phyloP scores from a whole-genome alignment of 1,140 invertebrate genomes.

The Listronotus bonariensis region DNA sequence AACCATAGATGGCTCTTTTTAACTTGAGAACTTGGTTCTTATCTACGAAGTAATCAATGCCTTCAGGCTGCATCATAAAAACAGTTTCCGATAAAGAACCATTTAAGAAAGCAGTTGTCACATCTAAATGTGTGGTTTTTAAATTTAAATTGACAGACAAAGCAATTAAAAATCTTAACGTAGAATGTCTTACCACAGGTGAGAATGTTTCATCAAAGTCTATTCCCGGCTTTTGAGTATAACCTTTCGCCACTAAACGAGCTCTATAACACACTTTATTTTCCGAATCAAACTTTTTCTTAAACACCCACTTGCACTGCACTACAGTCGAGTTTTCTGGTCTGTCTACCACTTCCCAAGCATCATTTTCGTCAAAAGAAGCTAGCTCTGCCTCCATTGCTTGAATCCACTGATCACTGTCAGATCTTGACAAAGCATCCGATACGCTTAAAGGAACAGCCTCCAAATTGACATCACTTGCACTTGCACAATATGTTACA shows the following conservation, averaged over 20 bases:
- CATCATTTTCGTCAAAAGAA: constrained; percentile 47
- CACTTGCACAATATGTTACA: too few species aligned
- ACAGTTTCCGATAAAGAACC: constrained; percentile 49
- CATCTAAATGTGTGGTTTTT: constrained; percentile 48
- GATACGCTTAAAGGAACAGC: constrained; percentile 24
- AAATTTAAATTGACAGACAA: constrained; percentile 44
- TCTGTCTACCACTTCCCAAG: constrained; percentile 50
- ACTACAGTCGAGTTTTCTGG: constrained; percentile 48
- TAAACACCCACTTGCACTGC: constrained; percentile 53
- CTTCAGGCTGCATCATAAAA: constrained; percentile 49
- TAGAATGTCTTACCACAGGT: constrained; percentile 40
- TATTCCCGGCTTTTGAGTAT: constrained; percentile 40
- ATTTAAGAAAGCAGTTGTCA: constrained; percentile 55
- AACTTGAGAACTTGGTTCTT: constrained; percentile 50
- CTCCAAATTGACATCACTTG: too few species aligned
- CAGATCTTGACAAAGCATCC: constrained; percentile 37
- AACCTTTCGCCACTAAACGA: constrained; percentile 55
- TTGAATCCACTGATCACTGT: constrained; percentile 32
- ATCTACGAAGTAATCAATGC: constrained; percentile 23
- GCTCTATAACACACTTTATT: constrained; percentile 42
- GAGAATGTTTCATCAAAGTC: constrained; percentile 38
- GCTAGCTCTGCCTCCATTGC: constrained; percentile 44
- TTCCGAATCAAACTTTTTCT: constrained; percentile 46
- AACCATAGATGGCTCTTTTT: constrained; percentile 50
- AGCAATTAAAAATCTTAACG: constrained; percentile 41